A percentile compares a stretch with the other conserved stretches of the same genome.
These are phyloP conservation scores for Numenius arquata DNA, from an alignment of 2,113 vertebrate genomes.

Conservation along the genomic window DNA sequence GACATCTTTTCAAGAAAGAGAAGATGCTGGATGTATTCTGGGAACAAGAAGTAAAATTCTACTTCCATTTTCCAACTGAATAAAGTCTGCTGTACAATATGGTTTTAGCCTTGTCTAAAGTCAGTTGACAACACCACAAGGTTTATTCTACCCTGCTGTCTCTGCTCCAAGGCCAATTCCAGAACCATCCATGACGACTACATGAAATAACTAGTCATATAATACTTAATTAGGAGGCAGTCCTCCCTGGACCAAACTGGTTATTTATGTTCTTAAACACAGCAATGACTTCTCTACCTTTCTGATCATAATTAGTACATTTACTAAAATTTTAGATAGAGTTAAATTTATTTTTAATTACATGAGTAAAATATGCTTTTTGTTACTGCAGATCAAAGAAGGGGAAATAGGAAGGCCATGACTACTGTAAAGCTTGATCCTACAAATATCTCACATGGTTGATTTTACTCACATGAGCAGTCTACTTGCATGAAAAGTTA, in stretches of 20 bases:
- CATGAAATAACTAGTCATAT: neutral
- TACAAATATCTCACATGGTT: neutral
- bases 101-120: neutral
- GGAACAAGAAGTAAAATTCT: neutral
- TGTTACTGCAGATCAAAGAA: neutral
- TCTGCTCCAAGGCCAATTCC: neutral
- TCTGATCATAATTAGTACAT: neutral
- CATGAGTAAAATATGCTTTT: neutral
- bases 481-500: conserved; percentile 5
- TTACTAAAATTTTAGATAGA: neutral
- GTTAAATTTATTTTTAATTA: neutral
- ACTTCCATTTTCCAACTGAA: neutral
- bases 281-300: neutral
- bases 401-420: neutral
- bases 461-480: neutral
- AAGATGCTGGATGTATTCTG: neutral
- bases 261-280: neutral
- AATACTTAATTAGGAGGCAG: neutral
- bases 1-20: neutral
- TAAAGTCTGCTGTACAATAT: neutral
- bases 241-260: neutral
- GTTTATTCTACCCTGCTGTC: neutral
- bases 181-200: neutral
- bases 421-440: neutral
- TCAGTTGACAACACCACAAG: neutral